Base-by-base conservation (phyloP, 2,888 invertebrate species). In the Eristalis tenax region DNA sequence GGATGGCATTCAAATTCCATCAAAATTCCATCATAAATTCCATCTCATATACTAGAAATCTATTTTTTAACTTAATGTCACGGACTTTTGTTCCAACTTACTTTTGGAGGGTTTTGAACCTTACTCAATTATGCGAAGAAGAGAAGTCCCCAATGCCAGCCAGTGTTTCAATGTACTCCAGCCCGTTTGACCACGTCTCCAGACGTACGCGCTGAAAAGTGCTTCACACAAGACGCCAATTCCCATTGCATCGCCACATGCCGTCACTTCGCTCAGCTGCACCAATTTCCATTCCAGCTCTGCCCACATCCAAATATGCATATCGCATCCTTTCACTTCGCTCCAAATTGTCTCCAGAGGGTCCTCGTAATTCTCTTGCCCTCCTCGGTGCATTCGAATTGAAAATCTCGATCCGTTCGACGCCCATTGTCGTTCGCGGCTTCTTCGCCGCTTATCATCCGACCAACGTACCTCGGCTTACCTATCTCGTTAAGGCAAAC, bases 311-410 rank as follows among this genome's bases (percentile, higher is more conserved):
- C 86, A 75, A 78, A 86, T 86, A 82, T 82, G 82, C 82, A 86
- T 86, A 86, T 82, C 82, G 82, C 65, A 78, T 83, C 87, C 87
- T 87, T 87, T 87, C 87, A 83, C 87, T 87, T 87, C 83, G 87
- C 76, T 87, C 83, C 87, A 87, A 87, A 87, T 87, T 87, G 87
- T 83, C 83, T 87, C 83, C 78, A 78, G 82, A 82, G 86, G 86
- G 78, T 78, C 83, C 79, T 83, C 83, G 87, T 87, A 83, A 83
- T 80, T 83, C 76, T 76, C 22, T 64, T 50, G 76, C 76, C 71
- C 73, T 65, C 71, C 71, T 61, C 15, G 71, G 38, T 32, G 57
- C 70, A 68, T 83, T 87, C 63, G 79, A 83, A 83, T 83, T 83
- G 76, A 83, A 80, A 50, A 50, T 18, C 50, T 79, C 64, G 83